Evolutionary conservation across 2,113 vertebrate species (phyloP).

Genomic region (Centropristis striata): DNA sequence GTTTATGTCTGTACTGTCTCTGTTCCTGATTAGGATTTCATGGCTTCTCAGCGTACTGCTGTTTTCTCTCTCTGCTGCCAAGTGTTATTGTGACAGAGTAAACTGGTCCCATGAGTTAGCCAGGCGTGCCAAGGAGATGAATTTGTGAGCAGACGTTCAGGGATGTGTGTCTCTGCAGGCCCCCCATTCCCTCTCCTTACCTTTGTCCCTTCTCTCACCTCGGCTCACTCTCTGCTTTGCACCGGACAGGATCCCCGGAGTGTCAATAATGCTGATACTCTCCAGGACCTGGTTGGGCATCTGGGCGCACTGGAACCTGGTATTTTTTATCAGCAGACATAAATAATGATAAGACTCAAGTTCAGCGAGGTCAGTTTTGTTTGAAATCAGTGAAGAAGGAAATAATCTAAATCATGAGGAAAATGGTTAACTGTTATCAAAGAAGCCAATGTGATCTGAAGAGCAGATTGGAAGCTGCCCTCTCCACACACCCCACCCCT

Average conservation of each 20-base stretch:
- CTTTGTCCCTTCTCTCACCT: slow-evolving; percentile 85
- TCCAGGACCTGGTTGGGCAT: slow-evolving; percentile 93
- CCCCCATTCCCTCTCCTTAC: slow-evolving; percentile 71
- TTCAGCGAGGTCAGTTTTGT: slow-evolving; percentile 9
- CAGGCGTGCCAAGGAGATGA: slow-evolving; percentile 67
- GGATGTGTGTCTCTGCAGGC: slow-evolving; percentile 58
- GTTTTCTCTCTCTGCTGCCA: slow-evolving; percentile 44
- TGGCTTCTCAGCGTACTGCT: slow-evolving; percentile 36
- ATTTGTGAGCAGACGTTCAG: slow-evolving; percentile 58
- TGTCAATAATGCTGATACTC: slow-evolving; percentile 94
- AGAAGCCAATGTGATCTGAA: slow-evolving; percentile 60
- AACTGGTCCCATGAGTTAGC: slow-evolving; percentile 72
- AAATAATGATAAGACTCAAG: neutral
- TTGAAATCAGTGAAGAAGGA: slow-evolving; percentile 11
- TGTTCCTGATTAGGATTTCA: slow-evolving; percentile 50
- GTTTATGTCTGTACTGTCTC: slow-evolving; percentile 12
- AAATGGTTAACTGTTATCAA: slow-evolving; percentile 55
- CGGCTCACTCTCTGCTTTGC: slow-evolving; percentile 93
- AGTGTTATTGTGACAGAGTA: slow-evolving; percentile 63
- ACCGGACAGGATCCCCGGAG: slow-evolving; percentile 91
- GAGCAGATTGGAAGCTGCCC: slow-evolving; percentile 59
- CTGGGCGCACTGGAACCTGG: slow-evolving; percentile 93
- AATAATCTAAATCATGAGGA: slow-evolving; percentile 50
- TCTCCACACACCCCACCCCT: slow-evolving; percentile 53
- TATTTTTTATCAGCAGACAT: slow-evolving; percentile 17